Base-by-base conservation (phyloP, 1,140 invertebrate species). In the Panagrolaimus sp. region DNA sequence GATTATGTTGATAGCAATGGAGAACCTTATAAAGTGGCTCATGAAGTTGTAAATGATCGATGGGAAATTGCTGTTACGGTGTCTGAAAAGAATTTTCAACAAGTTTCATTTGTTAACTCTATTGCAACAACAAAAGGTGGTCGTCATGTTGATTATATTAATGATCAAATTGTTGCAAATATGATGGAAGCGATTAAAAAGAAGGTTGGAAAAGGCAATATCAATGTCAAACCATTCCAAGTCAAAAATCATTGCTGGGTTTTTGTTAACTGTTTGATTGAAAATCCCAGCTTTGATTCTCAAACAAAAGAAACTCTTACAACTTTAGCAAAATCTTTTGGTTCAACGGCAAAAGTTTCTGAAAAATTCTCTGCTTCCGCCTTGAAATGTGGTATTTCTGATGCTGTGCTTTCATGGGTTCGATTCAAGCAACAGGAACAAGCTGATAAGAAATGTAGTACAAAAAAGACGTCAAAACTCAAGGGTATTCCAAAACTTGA, bases 51-150 rank as follows among this genome's bases (percentile, higher is more conserved):
- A 0, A 89, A 88, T 81, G 89, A 91, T 17, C 87, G 96, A 46
- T 99, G 96, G 96, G 95, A 99, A 87, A 89, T 99, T 12, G 96
- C 93, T 26, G 84, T 96, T 4, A 90, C 92, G 28, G 82, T 91
- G 1, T 97, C 94, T 58, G 86, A 87, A 32, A 90, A 92, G 71
- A 93, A 92, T 6, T 98, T 97, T 84, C 93, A 97, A 83, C 96
- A 98, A 87, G 91, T 97, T 75, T 98, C 95, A 32, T 99, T 99
- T 86, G 96, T 98, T 7, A 99, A 99, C 85, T 96, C 93, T 73
- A 99, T 99, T 81, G 94, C 96, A 15, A 99, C 96, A 0, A 94
- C 91, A 9, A 98, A 98, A 89, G 96, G 96, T 76, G 96, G 96
- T 14, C 88, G 94, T 63, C 96, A 99, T 85, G 92, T 99, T 21